Percentiles rank a stretch among this genome's conserved stretches.
These are phyloP conservation scores for Pocillopora verrucosa DNA, from an alignment of 64 coral and sea anemone genomes.

Conservation along the genomic window DNA sequence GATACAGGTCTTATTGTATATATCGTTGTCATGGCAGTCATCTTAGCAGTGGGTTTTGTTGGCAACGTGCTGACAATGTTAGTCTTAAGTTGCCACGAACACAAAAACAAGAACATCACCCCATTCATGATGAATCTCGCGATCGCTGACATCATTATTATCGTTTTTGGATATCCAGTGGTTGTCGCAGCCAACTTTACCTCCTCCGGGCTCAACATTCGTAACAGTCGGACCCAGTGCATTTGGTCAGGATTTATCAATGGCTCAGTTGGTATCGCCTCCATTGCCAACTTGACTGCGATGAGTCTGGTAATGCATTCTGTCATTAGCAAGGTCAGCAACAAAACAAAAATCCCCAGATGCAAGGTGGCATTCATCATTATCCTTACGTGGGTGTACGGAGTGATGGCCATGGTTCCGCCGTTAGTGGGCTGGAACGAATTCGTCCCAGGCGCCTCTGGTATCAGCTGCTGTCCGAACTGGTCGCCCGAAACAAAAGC, in stretches of 20 bases:
- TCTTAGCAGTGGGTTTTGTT: constrained; percentile 28
- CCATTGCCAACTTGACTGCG: constrained; percentile 32
- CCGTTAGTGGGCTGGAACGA: constrained; percentile 32
- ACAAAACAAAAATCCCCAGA: background rate
- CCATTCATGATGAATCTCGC: background rate
- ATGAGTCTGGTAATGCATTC: constrained; percentile 25
- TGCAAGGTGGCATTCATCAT: background rate
- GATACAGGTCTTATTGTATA: background rate
- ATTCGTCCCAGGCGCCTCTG: constrained; percentile 31
- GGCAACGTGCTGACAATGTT: constrained; percentile 15
- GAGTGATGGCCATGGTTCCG: background rate
- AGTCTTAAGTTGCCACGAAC: constrained; percentile 12
- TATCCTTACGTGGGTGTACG: constrained; percentile 13
- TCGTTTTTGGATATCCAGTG: constrained; percentile 42
- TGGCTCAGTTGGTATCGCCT: constrained; percentile 33
- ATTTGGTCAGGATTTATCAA: constrained; percentile 50
- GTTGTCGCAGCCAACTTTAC: constrained; percentile 26
- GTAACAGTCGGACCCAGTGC: background rate
- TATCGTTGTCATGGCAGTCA: constrained; percentile 13
- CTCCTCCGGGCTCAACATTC: background rate
- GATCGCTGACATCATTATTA: constrained; percentile 41
- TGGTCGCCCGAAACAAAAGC: background rate
- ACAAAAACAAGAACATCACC: constrained; percentile 14
- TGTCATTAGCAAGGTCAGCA: background rate
- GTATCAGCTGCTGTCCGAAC: constrained; percentile 27